Conservation (phyloP, 1,140 invertebrate genomes). For the Drosophila nannoptera region DNA sequence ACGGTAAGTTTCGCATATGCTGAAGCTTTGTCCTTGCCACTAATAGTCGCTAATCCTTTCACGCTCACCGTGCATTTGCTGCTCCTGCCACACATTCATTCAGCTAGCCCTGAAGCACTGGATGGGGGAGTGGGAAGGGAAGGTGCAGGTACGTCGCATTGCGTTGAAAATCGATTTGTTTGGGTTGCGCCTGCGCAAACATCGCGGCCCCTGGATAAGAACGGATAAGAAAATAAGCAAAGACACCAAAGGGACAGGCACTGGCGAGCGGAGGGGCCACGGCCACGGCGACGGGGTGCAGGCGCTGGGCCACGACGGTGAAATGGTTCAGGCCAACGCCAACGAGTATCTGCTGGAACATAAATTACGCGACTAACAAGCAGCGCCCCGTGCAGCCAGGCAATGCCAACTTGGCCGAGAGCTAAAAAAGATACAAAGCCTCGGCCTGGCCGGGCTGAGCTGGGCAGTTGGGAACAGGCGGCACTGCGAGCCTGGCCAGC, state of each 20-base stretch:
- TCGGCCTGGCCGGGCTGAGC: slow-evolving; percentile 5
- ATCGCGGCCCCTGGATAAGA: slow-evolving; percentile 74
- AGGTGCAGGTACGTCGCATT: slow-evolving; percentile 52
- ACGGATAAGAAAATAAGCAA: slow-evolving; percentile 75
- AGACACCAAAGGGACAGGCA: slow-evolving; percentile 51
- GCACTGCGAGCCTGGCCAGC: slow-evolving; percentile 24
- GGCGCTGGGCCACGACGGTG: slow-evolving; percentile 11
- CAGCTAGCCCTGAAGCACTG: slow-evolving; percentile 14
- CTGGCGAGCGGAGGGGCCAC: neutral
- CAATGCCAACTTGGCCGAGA: slow-evolving; percentile 44
- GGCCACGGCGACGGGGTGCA: neutral
- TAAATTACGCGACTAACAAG: slow-evolving; percentile 79
- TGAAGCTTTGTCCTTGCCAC: slow-evolving; percentile 36
- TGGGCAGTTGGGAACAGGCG: slow-evolving; percentile 55
- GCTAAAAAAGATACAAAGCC: slow-evolving; percentile 66
- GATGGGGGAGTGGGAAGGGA: slow-evolving; percentile 12
- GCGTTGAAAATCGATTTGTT: slow-evolving; percentile 79
- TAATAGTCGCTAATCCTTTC: slow-evolving; percentile 76
- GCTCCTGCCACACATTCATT: neutral
- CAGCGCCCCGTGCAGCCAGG: slow-evolving; percentile 61
- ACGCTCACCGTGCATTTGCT: slow-evolving; percentile 69
- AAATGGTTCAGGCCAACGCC: slow-evolving; percentile 65
- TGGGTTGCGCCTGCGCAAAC: slow-evolving; percentile 78
- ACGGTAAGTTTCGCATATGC: neutral
- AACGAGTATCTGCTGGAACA: slow-evolving; percentile 78